Evolutionary conservation across 2,888 invertebrate genomes (phyloP).

Genomic region (Netelia inedita): DNA sequence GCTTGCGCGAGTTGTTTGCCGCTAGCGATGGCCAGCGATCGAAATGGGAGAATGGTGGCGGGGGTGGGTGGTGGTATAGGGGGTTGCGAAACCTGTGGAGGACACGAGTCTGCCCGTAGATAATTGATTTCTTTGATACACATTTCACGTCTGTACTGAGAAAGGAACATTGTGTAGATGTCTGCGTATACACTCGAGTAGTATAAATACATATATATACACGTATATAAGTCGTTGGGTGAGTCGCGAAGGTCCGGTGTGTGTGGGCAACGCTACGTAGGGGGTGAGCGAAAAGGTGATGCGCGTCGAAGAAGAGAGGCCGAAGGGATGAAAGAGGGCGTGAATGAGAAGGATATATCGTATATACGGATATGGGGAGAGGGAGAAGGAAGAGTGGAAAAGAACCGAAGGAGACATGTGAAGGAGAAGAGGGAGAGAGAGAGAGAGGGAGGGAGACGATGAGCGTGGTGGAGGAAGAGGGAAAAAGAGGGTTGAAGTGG

Average conservation of each 20-base stretch:
- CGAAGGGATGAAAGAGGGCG: conserved; percentile 49
- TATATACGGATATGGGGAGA: conserved; percentile 39
- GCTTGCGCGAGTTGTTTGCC: conserved; percentile 31
- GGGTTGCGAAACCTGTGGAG: conserved; percentile 60
- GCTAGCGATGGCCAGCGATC: conserved; percentile 33
- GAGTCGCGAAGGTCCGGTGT: conserved; percentile 25
- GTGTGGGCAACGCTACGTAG: conserved; percentile 8
- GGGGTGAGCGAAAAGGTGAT: conserved; percentile 35
- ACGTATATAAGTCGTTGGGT: conserved; percentile 11
- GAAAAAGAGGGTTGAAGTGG: conserved; percentile 71
- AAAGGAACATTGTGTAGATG: conserved; percentile 79
- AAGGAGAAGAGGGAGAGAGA: conserved; percentile 68
- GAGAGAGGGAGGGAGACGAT: conserved; percentile 61
- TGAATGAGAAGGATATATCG: conserved; percentile 61
- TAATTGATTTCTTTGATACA: conserved; percentile 83
- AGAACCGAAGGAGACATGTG: conserved; percentile 59
- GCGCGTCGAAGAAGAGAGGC: conserved; percentile 48
- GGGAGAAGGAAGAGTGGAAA: conserved; percentile 41
- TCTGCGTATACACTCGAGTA: conserved; percentile 73
- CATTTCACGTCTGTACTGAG: conserved; percentile 35
- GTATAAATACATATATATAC: conserved; percentile 53
- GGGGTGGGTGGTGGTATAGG: conserved; percentile 21
- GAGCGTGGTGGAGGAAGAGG: conserved; percentile 67
- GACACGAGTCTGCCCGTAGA: conserved; percentile 73
- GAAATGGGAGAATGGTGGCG: conserved; percentile 34